Conservation (phyloP, 2,113 vertebrate genomes). For the Empidonax alnorum region DNA sequence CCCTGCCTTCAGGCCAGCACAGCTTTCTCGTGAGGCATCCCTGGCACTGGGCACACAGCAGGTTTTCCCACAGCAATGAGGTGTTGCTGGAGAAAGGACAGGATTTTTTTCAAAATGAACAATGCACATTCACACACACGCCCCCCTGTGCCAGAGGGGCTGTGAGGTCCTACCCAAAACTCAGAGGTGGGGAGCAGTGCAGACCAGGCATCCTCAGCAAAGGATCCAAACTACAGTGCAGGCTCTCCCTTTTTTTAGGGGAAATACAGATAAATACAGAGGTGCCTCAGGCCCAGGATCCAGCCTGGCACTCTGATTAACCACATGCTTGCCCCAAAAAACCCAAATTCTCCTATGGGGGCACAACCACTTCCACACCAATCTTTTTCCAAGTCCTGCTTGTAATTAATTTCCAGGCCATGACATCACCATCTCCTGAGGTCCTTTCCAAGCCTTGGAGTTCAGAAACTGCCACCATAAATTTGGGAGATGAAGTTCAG, state of each 20-base stretch:
- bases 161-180: rapidly evolving
- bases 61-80: background rate
- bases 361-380: background rate
- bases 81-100: background rate
- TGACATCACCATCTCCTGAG: background rate
- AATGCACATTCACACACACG: rapidly evolving
- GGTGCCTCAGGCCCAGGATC: background rate
- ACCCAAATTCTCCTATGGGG: background rate
- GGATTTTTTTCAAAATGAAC: background rate
- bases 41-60: background rate
- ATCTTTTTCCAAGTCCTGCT: background rate
- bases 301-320: background rate
- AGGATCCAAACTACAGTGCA: background rate
- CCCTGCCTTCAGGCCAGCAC: background rate
- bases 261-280: background rate
- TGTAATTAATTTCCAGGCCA: background rate
- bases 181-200: background rate
- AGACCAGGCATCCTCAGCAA: background rate
- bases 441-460: background rate
- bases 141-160: background rate
- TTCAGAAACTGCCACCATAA: background rate
- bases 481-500: rapidly evolving
- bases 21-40: background rate
- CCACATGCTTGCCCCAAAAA: background rate
- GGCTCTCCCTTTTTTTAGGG: background rate